phyloP scores from a whole-genome alignment of 2,888 invertebrate species.

The Syrista parreyssii region DNA sequence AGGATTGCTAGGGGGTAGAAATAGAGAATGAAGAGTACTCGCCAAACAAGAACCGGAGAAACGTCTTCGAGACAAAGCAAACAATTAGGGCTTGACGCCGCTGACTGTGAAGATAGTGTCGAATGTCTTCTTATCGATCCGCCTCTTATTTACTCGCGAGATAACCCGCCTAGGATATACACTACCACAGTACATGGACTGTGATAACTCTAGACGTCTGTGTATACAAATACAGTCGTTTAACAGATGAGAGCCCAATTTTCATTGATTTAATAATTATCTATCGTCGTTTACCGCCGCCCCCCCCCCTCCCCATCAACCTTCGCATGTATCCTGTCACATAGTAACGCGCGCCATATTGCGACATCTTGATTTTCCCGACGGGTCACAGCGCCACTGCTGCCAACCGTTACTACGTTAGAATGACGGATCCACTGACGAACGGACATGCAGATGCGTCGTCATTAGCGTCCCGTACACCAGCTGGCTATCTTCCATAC shows the following conservation, averaged over 20 bases:
- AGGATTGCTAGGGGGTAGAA: slow-evolving; percentile 11
- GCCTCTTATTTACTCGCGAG: slow-evolving; percentile 14
- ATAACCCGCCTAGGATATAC: background rate
- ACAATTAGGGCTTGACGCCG: slow-evolving; percentile 47
- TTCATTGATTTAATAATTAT: background rate
- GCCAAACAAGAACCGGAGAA: slow-evolving; percentile 33
- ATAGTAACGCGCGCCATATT: slow-evolving; percentile 1
- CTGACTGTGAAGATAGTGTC: slow-evolving; percentile 26
- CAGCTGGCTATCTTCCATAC: slow-evolving; percentile 2
- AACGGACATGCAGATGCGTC: slow-evolving; percentile 13
- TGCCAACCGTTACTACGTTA: slow-evolving; percentile 5
- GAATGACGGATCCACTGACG: background rate
- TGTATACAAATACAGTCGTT: too few relatives aligned
- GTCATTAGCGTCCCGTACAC: slow-evolving; percentile 18
- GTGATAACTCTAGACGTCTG: background rate
- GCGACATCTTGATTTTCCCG: slow-evolving; percentile 21
- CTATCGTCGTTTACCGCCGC: background rate
- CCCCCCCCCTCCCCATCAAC: background rate
- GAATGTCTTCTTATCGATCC: slow-evolving; percentile 14
- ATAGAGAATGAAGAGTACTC: slow-evolving; percentile 16
- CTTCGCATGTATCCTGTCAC: background rate
- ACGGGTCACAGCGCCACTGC: slow-evolving; percentile 13
- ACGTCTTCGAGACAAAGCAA: slow-evolving; percentile 40
- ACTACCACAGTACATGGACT: background rate
- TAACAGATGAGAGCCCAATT: background rate